phyloP scores from a whole-genome alignment of 2,888 invertebrate species.

The Dimorphilus gyrociliatus region DNA sequence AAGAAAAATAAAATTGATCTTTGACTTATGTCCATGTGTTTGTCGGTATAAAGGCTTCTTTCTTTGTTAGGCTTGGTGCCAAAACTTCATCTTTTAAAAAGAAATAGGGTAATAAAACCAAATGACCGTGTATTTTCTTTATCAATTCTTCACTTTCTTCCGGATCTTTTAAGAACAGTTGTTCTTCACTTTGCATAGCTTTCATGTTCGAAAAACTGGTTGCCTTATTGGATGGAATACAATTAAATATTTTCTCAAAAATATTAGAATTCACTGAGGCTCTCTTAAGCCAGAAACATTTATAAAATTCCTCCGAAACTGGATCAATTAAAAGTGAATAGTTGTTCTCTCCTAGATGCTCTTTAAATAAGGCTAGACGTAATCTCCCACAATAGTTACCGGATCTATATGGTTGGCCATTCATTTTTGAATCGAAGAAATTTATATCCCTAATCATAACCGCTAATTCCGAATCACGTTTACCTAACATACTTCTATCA shows the following conservation, averaged over 20 bases:
- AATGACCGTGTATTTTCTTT: slow-evolving; percentile 59
- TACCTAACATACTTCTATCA: slow-evolving; percentile 82
- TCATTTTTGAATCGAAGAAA: slow-evolving; percentile 48
- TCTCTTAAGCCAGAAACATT: slow-evolving; percentile 60
- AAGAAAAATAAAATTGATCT: too few species aligned
- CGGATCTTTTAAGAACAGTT: slow-evolving; percentile 56
- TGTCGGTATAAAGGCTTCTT: too few species aligned
- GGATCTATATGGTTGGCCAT: slow-evolving; percentile 59
- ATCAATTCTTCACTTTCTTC: slow-evolving; percentile 49
- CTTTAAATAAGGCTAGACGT: slow-evolving; percentile 39
- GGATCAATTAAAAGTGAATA: slow-evolving; percentile 59
- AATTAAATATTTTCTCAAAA: slow-evolving; percentile 80
- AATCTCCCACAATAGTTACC: slow-evolving; percentile 44
- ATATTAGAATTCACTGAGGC: slow-evolving; percentile 68
- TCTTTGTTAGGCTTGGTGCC: too few species aligned
- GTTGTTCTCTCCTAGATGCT: slow-evolving; percentile 61
- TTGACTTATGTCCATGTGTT: too few species aligned
- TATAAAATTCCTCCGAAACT: slow-evolving; percentile 61
- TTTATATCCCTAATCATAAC: slow-evolving; percentile 59
- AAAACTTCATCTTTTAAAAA: too few species aligned
- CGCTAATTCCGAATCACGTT: slow-evolving; percentile 74
- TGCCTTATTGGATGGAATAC: slow-evolving; percentile 68
- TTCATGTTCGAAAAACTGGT: slow-evolving; percentile 59
- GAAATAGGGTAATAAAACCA: slow-evolving; percentile 72
- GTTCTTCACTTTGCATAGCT: slow-evolving; percentile 54